Evolutionary conservation across 2,113 vertebrate genomes (phyloP).

Genomic region (Drymodes brunneopygia): DNA sequence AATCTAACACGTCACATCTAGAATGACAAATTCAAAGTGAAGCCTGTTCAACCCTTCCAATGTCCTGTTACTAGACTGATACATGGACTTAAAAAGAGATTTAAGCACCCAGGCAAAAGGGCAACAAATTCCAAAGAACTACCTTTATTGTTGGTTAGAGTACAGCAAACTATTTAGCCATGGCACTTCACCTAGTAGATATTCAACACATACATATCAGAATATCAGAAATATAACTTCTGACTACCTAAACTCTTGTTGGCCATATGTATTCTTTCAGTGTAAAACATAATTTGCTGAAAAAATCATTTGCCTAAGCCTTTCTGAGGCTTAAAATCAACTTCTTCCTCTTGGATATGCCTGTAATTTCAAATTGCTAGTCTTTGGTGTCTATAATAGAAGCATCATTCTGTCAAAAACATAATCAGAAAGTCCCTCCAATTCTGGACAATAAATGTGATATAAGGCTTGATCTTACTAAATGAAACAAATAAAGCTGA

Average conservation of each 20-base stretch:
- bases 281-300: background rate
- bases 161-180: background rate
- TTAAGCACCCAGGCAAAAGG: background rate
- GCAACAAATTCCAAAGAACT: background rate
- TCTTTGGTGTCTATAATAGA: background rate
- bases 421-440: background rate
- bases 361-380: background rate
- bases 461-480: background rate
- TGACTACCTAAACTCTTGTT: background rate
- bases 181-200: background rate
- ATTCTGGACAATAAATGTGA: background rate
- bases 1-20: background rate
- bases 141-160: background rate
- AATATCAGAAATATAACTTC: background rate
- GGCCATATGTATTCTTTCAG: background rate
- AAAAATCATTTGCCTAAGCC: background rate
- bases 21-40: background rate
- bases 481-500: background rate
- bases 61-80: background rate
- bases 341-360: background rate
- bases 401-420: background rate
- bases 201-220: accelerated
- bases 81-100: background rate
- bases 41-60: background rate
- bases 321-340: background rate